Conservation (phyloP, 2,113 vertebrate genomes). For the Odocoileus hemionus region DNA sequence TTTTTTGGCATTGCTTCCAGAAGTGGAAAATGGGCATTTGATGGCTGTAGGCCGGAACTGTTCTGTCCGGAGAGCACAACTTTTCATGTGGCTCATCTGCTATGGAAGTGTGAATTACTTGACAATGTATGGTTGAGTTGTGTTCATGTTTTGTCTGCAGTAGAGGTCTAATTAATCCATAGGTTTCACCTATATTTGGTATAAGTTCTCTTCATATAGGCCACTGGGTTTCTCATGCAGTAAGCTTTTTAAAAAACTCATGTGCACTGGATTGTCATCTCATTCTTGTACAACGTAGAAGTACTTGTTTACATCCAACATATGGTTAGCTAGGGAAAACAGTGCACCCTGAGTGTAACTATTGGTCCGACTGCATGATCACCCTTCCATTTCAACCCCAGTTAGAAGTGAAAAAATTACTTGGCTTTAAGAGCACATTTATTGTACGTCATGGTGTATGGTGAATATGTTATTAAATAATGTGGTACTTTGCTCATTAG, state of each 20-base stretch:
- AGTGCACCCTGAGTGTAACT: slow-evolving; percentile 71
- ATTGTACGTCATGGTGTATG: slow-evolving; percentile 72
- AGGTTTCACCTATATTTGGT: slow-evolving; percentile 69
- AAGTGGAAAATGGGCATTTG: slow-evolving; percentile 62
- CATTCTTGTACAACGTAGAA: slow-evolving; percentile 77
- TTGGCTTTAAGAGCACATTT: slow-evolving; percentile 76
- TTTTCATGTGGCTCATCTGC: slow-evolving; percentile 72
- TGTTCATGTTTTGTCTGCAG: slow-evolving; percentile 66
- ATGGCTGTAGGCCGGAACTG: slow-evolving; percentile 69
- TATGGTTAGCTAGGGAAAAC: slow-evolving; percentile 66
- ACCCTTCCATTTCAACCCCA: slow-evolving; percentile 75
- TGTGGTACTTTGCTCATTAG: slow-evolving; percentile 75
- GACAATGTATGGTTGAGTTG: slow-evolving; percentile 69
- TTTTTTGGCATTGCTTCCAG: slow-evolving; percentile 63
- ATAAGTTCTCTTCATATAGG: slow-evolving; percentile 71
- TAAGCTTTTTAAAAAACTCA: slow-evolving; percentile 72
- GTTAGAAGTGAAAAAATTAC: slow-evolving; percentile 71
- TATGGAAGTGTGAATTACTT: slow-evolving; percentile 83
- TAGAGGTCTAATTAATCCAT: slow-evolving; percentile 70
- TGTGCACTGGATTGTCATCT: slow-evolving; percentile 80
- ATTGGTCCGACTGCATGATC: slow-evolving; percentile 77
- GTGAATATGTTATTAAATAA: slow-evolving; percentile 67
- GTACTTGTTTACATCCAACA: slow-evolving; percentile 74
- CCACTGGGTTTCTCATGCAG: slow-evolving; percentile 78
- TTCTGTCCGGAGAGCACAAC: slow-evolving; percentile 73